phyloP scores from a whole-genome alignment of 2,888 invertebrate species.

The Linyphia triangularis region DNA sequence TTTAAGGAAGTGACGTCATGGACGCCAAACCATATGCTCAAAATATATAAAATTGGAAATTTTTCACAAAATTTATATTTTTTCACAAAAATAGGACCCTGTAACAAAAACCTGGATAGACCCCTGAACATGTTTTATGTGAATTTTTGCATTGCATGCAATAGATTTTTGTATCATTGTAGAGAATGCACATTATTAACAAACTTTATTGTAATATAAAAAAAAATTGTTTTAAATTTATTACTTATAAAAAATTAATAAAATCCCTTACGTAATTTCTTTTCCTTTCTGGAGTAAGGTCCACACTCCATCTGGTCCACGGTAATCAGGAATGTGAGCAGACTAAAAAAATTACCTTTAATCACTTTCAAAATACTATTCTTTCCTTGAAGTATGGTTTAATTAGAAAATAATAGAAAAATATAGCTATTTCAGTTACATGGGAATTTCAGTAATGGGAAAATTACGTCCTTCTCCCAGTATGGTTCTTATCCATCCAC shows the following conservation, averaged over 20 bases:
- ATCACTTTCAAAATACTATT: too few relatives aligned
- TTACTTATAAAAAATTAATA: background rate
- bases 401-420: background rate
- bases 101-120: too few relatives aligned
- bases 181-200: background rate
- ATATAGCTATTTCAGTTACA: background rate
- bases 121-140: background rate
- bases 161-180: background rate
- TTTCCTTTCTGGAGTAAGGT: conserved; percentile 94
- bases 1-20: too few relatives aligned
- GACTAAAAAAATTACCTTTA: conserved; percentile 80
- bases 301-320: conserved; percentile 98
- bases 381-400: too few relatives aligned
- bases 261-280: conserved; percentile 78
- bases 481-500: background rate
- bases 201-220: too few relatives aligned
- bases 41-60: too few relatives aligned
- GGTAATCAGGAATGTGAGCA: conserved; percentile 97
- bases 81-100: too few relatives aligned
- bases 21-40: too few relatives aligned
- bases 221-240: background rate
- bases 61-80: too few relatives aligned
- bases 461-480: background rate
- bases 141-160: background rate
- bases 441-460: background rate